phyloP scores from a whole-genome alignment of 2,888 invertebrate genomes.

The Brachyptera risi region DNA sequence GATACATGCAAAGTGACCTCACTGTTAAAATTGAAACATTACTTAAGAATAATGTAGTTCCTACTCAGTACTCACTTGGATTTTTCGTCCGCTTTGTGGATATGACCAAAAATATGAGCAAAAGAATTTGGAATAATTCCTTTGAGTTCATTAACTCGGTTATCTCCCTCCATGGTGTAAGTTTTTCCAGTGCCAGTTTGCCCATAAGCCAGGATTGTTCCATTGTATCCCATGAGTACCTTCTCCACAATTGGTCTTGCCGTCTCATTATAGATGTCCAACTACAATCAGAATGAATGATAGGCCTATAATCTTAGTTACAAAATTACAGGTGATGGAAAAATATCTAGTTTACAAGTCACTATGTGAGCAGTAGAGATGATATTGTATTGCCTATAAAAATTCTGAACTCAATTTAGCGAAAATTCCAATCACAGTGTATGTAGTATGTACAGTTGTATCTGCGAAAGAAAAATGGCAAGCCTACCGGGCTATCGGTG shows the following conservation, averaged over 20 bases:
- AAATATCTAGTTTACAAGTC: too few relatives aligned
- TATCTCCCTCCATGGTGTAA: slow-evolving; percentile 94
- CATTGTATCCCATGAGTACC: slow-evolving; percentile 95
- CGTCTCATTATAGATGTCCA: slow-evolving; percentile 93
- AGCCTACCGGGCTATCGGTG: too few relatives aligned
- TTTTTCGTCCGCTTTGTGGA: slow-evolving; percentile 87
- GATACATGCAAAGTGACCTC: too few relatives aligned
- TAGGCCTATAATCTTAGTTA: too few relatives aligned
- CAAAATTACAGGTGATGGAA: too few relatives aligned
- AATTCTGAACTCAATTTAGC: too few relatives aligned
- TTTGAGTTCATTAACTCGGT: slow-evolving; percentile 79
- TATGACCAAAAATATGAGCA: slow-evolving; percentile 97
- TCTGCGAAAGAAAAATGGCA: too few relatives aligned
- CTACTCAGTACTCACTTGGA: slow-evolving; percentile 62
- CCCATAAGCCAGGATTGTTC: slow-evolving; percentile 85
- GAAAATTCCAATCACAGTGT: too few relatives aligned
- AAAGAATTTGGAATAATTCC: slow-evolving; percentile 99
- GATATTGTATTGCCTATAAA: too few relatives aligned
- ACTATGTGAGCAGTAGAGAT: too few relatives aligned
- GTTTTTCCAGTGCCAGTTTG: slow-evolving; percentile 98
- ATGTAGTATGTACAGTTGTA: too few relatives aligned
- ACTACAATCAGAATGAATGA: slow-evolving; percentile 47
- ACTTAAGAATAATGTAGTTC: too few relatives aligned
- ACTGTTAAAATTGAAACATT: slow-evolving; percentile 9
- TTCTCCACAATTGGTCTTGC: slow-evolving; percentile 96